These are phyloP conservation scores for Sitta carolinensis DNA, from an alignment of 2,797 vertebrate genomes.

Conservation along the genomic window DNA sequence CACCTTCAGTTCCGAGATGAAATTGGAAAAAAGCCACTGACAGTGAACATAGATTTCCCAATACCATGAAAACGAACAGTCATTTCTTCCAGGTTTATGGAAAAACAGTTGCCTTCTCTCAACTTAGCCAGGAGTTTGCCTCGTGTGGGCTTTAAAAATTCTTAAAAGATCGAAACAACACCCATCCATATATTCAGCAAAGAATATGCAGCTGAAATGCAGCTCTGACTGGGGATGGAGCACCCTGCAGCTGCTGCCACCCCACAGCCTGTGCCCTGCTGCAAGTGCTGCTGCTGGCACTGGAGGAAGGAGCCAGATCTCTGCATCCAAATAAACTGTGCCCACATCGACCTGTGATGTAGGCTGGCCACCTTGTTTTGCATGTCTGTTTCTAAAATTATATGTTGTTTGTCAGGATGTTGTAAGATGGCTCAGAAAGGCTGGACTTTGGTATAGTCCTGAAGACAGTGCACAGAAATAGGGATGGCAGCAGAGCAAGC, in stretches of 20 bases:
- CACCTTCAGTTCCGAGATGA: background rate
- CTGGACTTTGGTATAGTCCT: background rate
- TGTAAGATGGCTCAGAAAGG: background rate
- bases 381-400: background rate
- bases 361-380: background rate
- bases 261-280: background rate
- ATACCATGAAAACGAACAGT: background rate
- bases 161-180: background rate
- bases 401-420: background rate
- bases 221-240: background rate
- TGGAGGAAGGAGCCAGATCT: background rate
- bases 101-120: conserved; percentile 9
- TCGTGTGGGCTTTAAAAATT: conserved; percentile 24
- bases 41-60: background rate
- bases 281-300: background rate
- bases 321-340: background rate
- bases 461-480: background rate
- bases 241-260: background rate
- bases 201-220: background rate
- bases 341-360: background rate
- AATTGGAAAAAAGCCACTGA: background rate
- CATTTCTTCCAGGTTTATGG: background rate
- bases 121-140: background rate
- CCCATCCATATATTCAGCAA: background rate
- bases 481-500: background rate